phyloP scores from a whole-genome alignment of 2,888 invertebrate genomes.

The Himalopsyche tibetana region DNA sequence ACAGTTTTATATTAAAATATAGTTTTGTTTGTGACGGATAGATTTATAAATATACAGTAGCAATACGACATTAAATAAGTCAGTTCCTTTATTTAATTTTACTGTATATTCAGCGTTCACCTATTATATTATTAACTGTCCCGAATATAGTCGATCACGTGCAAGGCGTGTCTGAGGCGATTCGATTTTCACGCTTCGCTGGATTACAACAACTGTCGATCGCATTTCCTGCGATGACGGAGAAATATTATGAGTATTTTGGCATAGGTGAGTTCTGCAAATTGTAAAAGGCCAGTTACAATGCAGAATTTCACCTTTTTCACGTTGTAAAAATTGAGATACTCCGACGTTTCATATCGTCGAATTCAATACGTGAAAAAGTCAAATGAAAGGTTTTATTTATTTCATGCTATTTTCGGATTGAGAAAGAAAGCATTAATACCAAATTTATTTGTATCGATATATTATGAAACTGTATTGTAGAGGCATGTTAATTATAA shows the following conservation, averaged over 20 bases:
- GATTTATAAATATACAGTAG: too few species aligned
- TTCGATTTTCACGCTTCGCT: slow-evolving; percentile 53
- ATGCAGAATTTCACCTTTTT: background rate
- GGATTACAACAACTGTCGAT: slow-evolving; percentile 49
- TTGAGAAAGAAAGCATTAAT: too few species aligned
- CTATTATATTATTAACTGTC: background rate
- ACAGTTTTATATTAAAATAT: too few species aligned
- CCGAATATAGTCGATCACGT: slow-evolving; percentile 29
- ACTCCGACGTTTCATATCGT: background rate
- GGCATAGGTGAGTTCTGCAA: background rate
- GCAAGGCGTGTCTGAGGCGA: slow-evolving; percentile 51
- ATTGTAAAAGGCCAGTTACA: background rate
- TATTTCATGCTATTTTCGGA: too few species aligned
- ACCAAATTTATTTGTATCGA: too few species aligned
- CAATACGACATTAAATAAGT: too few species aligned
- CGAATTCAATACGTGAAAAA: background rate
- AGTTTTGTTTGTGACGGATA: too few species aligned
- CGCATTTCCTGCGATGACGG: slow-evolving; percentile 48
- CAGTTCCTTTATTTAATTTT: background rate
- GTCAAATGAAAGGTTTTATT: too few species aligned
- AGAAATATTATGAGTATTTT: background rate
- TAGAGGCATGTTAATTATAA: too few species aligned
- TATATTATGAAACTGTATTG: too few species aligned
- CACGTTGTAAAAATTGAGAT: background rate
- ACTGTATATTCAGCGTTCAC: background rate